phyloP scores from a whole-genome alignment of 2,888 invertebrate genomes.

The Altica lythri region DNA sequence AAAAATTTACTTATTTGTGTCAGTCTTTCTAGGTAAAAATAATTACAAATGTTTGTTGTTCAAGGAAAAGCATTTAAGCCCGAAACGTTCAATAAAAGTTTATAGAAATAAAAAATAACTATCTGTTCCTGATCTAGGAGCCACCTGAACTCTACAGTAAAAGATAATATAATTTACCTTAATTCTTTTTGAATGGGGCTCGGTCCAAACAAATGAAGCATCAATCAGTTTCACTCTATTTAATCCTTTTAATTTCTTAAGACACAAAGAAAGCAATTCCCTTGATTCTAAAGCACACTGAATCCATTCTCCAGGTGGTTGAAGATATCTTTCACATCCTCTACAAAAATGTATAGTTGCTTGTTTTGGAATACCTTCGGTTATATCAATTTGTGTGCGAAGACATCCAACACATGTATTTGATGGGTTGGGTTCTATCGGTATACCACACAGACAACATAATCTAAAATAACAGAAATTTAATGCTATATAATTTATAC shows the following conservation, averaged over 20 bases:
- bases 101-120: no score
- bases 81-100: no score
- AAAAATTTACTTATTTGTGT: no score
- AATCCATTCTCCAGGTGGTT: conserved; percentile 91
- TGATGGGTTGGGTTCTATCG: conserved; percentile 93
- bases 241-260: conserved; percentile 90
- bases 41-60: no score
- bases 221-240: conserved; percentile 89
- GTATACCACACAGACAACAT: conserved; percentile 93
- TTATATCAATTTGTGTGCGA: conserved; percentile 90
- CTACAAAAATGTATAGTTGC: conserved; percentile 87
- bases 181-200: conserved; percentile 96
- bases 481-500: no score
- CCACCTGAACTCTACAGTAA: no score
- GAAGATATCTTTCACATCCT: conserved; percentile 92
- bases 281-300: conserved; percentile 85
- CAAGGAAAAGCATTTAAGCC: no score
- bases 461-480: conserved; percentile 61
- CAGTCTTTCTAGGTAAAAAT: no score
- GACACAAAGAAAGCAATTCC: conserved; percentile 86
- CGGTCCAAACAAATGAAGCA: conserved; percentile 98
- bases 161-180: no score
- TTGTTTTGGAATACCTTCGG: conserved; percentile 95
- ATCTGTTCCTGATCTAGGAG: no score
- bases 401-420: conserved; percentile 98